phyloP scores from a whole-genome alignment of 1,140 invertebrate genomes.

The Heliconius himera region DNA sequence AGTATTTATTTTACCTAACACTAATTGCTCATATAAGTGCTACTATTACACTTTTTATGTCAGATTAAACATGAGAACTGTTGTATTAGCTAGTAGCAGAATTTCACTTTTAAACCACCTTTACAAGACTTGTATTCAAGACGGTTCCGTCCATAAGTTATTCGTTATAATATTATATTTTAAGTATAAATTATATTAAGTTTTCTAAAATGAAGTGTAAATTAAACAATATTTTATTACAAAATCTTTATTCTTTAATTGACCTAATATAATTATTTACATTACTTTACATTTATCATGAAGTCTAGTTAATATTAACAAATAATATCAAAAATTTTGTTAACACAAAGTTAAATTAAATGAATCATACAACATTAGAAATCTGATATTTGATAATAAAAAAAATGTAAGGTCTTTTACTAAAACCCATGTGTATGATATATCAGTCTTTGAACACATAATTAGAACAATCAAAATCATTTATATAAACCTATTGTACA shows the following conservation, averaged over 20 bases:
- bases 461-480: not conserved
- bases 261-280: constrained; percentile 13
- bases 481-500: not conserved
- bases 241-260: not conserved
- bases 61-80: too few species aligned
- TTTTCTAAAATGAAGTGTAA: constrained; percentile 17
- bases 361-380: too few species aligned
- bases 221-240: constrained; percentile 20
- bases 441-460: not conserved
- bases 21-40: too few species aligned
- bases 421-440: not conserved
- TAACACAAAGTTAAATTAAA: not conserved
- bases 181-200: constrained; percentile 14
- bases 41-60: too few species aligned
- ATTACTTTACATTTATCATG: too few species aligned
- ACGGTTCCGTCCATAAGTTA: constrained; percentile 29
- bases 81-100: too few species aligned
- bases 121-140: not conserved
- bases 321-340: not conserved
- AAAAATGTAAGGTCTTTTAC: not conserved
- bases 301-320: too few species aligned
- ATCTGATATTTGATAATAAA: too few species aligned
- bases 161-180: constrained; percentile 21
- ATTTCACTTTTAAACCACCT: not conserved
- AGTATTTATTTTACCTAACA: too few species aligned